A percentile compares a stretch with the other conserved stretches of the same genome.
Evolutionary conservation across 1,140 invertebrate genomes (phyloP).

Genomic region (Littorina saxatilis): DNA sequence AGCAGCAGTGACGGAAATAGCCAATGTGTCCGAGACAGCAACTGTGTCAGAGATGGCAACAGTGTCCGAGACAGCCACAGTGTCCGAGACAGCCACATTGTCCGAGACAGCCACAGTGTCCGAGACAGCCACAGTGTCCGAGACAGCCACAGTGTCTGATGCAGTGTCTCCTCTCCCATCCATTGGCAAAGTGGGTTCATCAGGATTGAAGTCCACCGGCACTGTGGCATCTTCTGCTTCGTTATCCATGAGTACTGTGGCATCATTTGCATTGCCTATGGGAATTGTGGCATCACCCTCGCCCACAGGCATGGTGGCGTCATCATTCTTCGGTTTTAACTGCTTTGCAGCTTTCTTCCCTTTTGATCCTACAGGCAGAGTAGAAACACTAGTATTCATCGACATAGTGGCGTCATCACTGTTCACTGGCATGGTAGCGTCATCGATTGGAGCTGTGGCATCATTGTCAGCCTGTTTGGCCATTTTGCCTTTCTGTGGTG

Average conservation of each 20-base stretch:
- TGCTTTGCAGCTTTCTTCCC: slow-evolving; percentile 6
- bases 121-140: too few species aligned
- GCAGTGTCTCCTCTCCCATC: not conserved
- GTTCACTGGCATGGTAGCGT: slow-evolving; percentile 30
- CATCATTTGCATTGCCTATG: slow-evolving; percentile 31
- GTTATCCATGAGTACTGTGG: slow-evolving; percentile 29
- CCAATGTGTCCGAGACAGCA: not conserved
- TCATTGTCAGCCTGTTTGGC: not conserved
- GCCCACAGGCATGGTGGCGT: slow-evolving; percentile 33
- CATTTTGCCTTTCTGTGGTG: not conserved
- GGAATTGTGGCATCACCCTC: slow-evolving; percentile 37
- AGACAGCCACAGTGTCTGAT: not conserved
- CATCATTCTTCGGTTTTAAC: slow-evolving; percentile 9
- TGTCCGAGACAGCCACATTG: too few species aligned
- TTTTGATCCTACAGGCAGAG: not conserved
- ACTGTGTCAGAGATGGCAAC: not conserved
- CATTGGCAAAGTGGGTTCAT: slow-evolving; percentile 8
- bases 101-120: too few species aligned
- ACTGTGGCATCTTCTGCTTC: slow-evolving; percentile 10
- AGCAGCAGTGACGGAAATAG: not conserved
- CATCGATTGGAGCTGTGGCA: not conserved
- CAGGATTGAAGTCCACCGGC: not conserved
- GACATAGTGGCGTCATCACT: slow-evolving; percentile 22
- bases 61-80: not conserved
- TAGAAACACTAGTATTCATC: slow-evolving; percentile 9